Evolutionary conservation across 2,113 vertebrate genomes (phyloP), one percentile per base, ranked within the genome.

Genomic region (Alethe diademata): DNA sequence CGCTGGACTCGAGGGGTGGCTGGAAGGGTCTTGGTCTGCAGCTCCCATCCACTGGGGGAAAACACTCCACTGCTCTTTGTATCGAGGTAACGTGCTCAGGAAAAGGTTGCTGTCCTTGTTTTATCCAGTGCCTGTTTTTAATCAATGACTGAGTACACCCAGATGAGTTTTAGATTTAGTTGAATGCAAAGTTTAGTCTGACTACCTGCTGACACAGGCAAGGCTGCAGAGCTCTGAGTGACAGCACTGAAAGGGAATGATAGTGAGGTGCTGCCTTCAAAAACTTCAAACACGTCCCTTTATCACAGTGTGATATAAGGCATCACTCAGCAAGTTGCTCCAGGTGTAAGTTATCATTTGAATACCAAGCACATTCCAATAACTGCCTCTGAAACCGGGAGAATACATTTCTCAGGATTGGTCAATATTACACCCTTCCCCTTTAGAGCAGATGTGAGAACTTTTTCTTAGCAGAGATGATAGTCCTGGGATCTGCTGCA

Each of bases 331-430:
- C 86, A 87, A 91, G 87, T 81, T 91, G 43, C 72, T 94, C 5
- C 87, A 91, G 69, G 92, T 48, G 0, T 24, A n/a, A 71, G 58
- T 82, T 93, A 64, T 58, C 78, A 43, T 57, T 73, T 84, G 69
- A 87, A 91, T 36, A 58, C 42, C 86, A 78, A 92, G 92, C 56
- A 86, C 76, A 89, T 96, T 96, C 95, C 93, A 78, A 4, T 47
- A 89, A 70, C 38, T 91, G 64, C 67, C 54, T 93, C 71, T 61
- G 79, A 93, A 83, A 76, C 20, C 33, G 31, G 54, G 9, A 82
- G 67, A 73, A 67, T 42, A 16, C 47, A 12, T 66, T 86, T 84
- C 69, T 83, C 65, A 80, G 0, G 56, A 36, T n/a, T 62, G 50
- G 83, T 80, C 76, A 64, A 15, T 76, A 19, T 53, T 48, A 28